Evolutionary conservation across 2,797 vertebrate genomes (phyloP).

Genomic region (Ceyx erithaca): DNA sequence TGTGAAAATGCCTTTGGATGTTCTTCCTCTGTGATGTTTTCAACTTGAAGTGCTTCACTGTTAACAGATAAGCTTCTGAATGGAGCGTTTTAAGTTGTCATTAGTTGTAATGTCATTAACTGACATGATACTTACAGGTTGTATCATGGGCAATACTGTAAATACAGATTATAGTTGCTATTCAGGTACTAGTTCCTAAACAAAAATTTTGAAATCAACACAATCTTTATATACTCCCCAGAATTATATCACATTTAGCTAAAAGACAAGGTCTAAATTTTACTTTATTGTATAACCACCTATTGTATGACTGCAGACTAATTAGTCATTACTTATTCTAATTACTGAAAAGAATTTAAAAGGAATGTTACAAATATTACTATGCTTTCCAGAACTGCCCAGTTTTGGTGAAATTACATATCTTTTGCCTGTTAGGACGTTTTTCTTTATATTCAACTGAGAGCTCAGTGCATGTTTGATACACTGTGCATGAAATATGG

Average conservation of each 20-base stretch:
- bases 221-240: background rate
- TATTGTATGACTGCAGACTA: background rate
- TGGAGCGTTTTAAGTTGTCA: background rate
- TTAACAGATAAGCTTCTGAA: background rate
- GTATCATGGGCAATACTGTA: background rate
- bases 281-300: background rate
- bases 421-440: background rate
- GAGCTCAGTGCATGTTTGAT: background rate
- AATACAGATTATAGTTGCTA: background rate
- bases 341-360: background rate
- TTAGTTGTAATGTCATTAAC: background rate
- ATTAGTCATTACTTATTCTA: background rate
- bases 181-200: background rate
- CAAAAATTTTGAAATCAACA: background rate
- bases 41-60: background rate
- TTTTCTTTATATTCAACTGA: background rate
- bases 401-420: background rate
- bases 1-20: background rate
- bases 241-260: background rate
- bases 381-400: background rate
- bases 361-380: background rate
- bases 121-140: background rate
- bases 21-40: background rate
- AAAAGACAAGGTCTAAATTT: background rate
- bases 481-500: background rate